Evolutionary conservation across 2,797 vertebrate species (phyloP), one percentile per base, ranked within the genome.

Genomic region (Malacoctenus gilli): DNA sequence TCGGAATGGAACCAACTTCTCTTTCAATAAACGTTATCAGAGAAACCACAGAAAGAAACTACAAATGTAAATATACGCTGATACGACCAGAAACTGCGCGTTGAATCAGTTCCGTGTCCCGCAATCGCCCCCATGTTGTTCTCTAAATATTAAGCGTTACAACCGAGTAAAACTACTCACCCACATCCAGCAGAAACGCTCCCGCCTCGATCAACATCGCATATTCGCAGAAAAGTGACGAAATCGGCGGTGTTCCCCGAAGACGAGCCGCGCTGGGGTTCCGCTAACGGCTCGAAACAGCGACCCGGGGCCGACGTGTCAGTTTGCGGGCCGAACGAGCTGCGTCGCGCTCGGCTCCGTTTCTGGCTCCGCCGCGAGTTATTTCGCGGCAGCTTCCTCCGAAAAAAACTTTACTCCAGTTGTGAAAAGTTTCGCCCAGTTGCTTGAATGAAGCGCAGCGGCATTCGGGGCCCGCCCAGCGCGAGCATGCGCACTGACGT

Each of bases 391-490:
- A n/a, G n/a, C n/a, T n/a, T n/a, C n/a, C n/a, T n/a, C n/a, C n/a
- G n/a, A n/a, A n/a, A n/a, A n/a, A n/a, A 85, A 86, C 70, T 76
- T 85, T 70, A 66, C 48, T 63, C 14, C 44, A 70, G 64, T 69
- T 42, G 41, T 36, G 72, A 42, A 72, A 84, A 79, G 23, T 84
- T 12, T 32, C 30, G 2, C 56, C 35, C 68, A 66, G 47, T 73
- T 39, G 32, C 9, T 5, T 28, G 25, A 28, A 28, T 28, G 25
- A 28, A 28, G n/a, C 9, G 25, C 25, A 28, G 25, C 25, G 25
- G 25, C 25, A 9, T 28, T 5, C 9, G 25, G 23, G 79, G 58
- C 80, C 85, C 88, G 87, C 88, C 90, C 80, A 52, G 43, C 56
- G 0, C 8, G 48, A 38, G 65, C 64, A 67, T 64, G 75, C 75